Base-by-base conservation (phyloP, 1,140 invertebrate genomes). In the Drosophila sturtevanti region DNA sequence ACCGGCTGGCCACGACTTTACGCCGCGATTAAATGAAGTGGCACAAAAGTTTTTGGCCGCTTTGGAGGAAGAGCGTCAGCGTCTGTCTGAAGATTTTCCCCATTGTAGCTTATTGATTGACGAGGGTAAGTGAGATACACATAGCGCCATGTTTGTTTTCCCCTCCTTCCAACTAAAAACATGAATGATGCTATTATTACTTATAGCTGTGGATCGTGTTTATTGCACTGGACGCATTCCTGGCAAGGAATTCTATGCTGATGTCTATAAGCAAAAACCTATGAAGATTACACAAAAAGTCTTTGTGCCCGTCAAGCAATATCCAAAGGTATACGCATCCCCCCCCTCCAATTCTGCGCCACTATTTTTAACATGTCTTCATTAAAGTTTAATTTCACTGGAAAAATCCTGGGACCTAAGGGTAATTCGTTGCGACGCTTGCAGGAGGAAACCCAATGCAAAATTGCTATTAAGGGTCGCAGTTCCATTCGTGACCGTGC, bases 401-500 rank as follows among this genome's bases (percentile, higher is more conserved):
- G 97, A 1, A 98, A 98, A 92, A 93, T 98, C n/a, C 92, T 98
- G 77, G 97, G 97, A 1, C 97, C 97, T 14, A 98, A 98, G 92
- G 97, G 97, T 16, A 96, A 96, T 89, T 97, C 97, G 0, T 92
- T 98, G 85, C 97, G 98, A 82, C 93, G 96, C 58, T 92, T 98
- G 11, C 97, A 98, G 91, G 97, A 98, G 90, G 96, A 97, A 82
- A 98, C 97, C 1, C 96, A 97, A 93, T 97, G 97, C 72, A 98
- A 97, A 92, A 98, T 98, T 95, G 96, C 97, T 0, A 96, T 98
- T 14, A 93, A 98, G 1, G 97, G 97, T 1, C 93, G 96, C 72
- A 97, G 97, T 10, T 98, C 97, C 1, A 98, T 98, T 95, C 95
- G 96, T 79, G 97, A 98, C 91, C 95, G 97, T 68, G 94, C 95